phyloP scores from a whole-genome alignment of 2,888 invertebrate genomes.

The Trachelus stipa region DNA sequence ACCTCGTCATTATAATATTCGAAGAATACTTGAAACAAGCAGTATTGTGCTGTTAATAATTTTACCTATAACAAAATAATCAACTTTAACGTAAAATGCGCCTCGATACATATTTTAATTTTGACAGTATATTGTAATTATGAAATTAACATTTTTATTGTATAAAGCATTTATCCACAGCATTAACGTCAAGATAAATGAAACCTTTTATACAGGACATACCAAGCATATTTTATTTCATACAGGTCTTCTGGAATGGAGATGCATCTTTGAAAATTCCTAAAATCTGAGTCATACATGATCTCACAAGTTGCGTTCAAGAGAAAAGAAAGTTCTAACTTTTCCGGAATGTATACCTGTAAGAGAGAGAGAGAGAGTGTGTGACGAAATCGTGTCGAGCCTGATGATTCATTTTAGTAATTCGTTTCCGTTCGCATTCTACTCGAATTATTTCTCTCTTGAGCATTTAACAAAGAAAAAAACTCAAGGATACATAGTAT shows the following conservation, averaged over 20 bases:
- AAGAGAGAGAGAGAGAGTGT: too few relatives aligned
- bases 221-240: background rate
- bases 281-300: background rate
- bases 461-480: background rate
- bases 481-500: background rate
- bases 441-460: background rate
- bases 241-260: background rate
- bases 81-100: background rate
- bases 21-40: background rate
- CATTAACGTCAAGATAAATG: background rate
- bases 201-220: background rate
- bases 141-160: background rate
- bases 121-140: background rate
- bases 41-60: background rate
- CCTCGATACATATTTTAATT: background rate
- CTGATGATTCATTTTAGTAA: background rate
- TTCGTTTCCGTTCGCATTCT: background rate
- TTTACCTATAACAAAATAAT: background rate
- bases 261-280: background rate
- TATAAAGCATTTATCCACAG: background rate
- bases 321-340: background rate
- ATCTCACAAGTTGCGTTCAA: background rate
- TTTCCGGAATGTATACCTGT: background rate
- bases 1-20: background rate
- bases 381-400: background rate